A percentile compares a stretch with the other conserved stretches of the same genome.
Evolutionary conservation across 2,888 invertebrate species (phyloP).

Genomic region (Nasonovia ribisnigri): DNA sequence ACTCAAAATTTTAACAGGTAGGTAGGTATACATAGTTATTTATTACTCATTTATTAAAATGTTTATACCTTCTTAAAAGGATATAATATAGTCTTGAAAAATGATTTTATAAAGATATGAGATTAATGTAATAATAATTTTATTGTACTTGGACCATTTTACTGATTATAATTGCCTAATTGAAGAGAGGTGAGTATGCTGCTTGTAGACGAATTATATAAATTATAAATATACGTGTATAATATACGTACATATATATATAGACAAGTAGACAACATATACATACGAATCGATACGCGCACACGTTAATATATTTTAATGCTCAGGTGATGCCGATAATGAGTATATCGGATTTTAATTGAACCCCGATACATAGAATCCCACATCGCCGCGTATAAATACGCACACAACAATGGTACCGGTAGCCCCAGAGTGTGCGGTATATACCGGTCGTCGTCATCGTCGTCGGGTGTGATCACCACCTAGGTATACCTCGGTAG

Average conservation of each 20-base stretch:
- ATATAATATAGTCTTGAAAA: too few relatives aligned
- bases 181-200: too few relatives aligned
- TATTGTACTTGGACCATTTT: too few relatives aligned
- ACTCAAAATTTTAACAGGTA: background rate
- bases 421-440: conserved; percentile 4
- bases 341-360: conserved; percentile 62
- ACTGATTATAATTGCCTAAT: too few relatives aligned
- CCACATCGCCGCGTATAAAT: background rate
- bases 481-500: background rate
- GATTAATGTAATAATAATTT: background rate
- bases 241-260: too few relatives aligned
- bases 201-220: too few relatives aligned
- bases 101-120: background rate
- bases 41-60: background rate
- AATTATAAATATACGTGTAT: too few relatives aligned
- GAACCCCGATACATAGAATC: conserved; percentile 18
- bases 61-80: too few relatives aligned
- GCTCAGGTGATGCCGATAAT: conserved; percentile 21
- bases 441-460: background rate
- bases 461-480: conserved; percentile 43
- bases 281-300: background rate
- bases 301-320: background rate
- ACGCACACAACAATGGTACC: conserved; percentile 41
- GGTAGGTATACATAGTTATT: background rate
- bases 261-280: too few relatives aligned